Conservation (phyloP, 1,140 invertebrate genomes). For the Diabrotica undecimpunctata region DNA sequence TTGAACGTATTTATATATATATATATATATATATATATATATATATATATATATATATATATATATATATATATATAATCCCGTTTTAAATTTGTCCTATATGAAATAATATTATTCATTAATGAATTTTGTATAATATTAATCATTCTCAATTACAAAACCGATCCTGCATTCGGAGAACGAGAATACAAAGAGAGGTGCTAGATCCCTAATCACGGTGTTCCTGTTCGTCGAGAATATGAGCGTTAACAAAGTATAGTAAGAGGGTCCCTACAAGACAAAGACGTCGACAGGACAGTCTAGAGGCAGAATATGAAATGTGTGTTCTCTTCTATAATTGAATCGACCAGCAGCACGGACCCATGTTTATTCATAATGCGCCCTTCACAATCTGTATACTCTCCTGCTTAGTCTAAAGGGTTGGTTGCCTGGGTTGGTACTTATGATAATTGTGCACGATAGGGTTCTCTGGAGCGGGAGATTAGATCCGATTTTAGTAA, state of each 20-base stretch:
- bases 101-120: no score
- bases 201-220: neutral
- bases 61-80: no score
- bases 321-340: conserved; percentile 2
- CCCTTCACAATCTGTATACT: conserved; percentile 2
- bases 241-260: neutral
- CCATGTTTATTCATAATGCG: conserved; percentile 2
- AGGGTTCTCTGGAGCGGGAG: neutral
- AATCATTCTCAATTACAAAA: neutral
- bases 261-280: neutral
- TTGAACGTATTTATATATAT: no score
- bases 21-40: no score
- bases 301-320: neutral
- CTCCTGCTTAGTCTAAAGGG: neutral
- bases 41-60: no score
- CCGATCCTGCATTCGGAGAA: neutral
- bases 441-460: conserved; percentile 2
- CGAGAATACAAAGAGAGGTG: conserved; percentile 1
- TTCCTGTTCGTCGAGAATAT: neutral
- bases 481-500: conserved; percentile 1
- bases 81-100: no score
- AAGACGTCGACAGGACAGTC: conserved; percentile 1
- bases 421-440: conserved; percentile 1
- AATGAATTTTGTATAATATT: no score
- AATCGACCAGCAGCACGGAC: conserved; percentile 1